Conservation (phyloP, 2,797 vertebrate genomes). For the Crypturellus tataupa region DNA sequence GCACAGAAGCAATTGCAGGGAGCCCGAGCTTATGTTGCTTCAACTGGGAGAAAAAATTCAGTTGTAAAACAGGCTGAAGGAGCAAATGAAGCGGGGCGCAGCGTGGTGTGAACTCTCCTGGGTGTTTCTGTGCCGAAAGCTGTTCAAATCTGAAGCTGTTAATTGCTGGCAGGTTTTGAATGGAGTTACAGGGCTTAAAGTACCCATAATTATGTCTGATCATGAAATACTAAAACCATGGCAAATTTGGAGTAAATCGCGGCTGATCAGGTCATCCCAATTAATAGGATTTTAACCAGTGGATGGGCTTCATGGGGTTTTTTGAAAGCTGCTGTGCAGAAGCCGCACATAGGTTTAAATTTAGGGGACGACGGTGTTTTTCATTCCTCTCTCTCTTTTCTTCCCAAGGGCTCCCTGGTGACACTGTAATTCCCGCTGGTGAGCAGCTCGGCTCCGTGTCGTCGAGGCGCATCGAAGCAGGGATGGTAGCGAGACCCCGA, state of each 20-base stretch:
- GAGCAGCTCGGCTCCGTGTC: not conserved
- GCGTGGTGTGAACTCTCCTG: not conserved
- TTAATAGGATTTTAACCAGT: slow-evolving; percentile 5
- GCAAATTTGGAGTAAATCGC: not conserved
- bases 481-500: not conserved
- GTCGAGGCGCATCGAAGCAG: not conserved
- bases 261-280: not conserved
- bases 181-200: not conserved
- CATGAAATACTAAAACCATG: not conserved
- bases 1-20: not conserved
- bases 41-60: not conserved
- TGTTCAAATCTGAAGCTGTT: not conserved
- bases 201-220: not conserved
- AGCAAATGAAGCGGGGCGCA: not conserved
- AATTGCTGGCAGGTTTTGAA: not conserved
- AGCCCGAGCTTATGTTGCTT: accelerated
- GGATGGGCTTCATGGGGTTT: not conserved
- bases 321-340: not conserved
- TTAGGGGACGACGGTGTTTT: not conserved
- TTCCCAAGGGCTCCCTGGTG: not conserved
- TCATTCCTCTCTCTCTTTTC: not conserved
- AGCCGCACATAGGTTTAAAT: not conserved
- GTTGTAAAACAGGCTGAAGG: not conserved
- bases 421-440: not conserved
- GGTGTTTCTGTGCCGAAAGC: not conserved